Percentiles rank a stretch among this genome's conserved stretches.
Conservation (phyloP, 2,113 vertebrate species). For the Pristiophorus japonicus region DNA sequence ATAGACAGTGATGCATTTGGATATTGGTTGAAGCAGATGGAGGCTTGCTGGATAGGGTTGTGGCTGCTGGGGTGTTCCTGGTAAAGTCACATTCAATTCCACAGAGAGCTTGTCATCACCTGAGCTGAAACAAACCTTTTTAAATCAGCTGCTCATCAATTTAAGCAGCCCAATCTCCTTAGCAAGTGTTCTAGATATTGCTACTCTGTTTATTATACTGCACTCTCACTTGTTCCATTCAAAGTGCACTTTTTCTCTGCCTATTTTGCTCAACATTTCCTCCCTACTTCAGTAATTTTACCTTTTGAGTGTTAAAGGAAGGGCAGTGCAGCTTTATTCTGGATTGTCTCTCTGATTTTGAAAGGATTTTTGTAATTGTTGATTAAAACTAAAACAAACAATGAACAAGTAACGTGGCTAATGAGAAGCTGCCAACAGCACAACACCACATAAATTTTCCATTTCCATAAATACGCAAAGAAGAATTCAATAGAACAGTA, state of each 20-base stretch:
- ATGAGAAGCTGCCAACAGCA: not conserved
- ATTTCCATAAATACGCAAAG: not conserved
- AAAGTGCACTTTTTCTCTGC: not conserved
- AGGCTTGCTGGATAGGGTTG: constrained; percentile 7
- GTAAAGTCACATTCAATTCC: constrained; percentile 38
- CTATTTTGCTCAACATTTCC: not conserved
- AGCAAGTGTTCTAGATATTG: constrained; percentile 21
- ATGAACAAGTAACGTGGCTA: constrained; percentile 3
- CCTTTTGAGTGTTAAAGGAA: not conserved
- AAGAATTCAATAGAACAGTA: not conserved
- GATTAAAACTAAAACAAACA: not conserved
- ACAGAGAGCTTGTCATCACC: constrained; percentile 37
- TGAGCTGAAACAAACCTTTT: constrained; percentile 37
- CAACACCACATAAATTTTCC: not conserved
- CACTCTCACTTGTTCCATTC: not conserved
- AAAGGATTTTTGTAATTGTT: not conserved
- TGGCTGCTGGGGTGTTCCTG: constrained; percentile 36
- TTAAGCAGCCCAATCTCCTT: constrained; percentile 36
- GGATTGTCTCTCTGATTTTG: not conserved
- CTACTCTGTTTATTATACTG: constrained; percentile 12
- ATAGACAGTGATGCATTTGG: constrained; percentile 75
- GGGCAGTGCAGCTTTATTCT: not conserved
- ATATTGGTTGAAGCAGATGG: constrained; percentile 71
- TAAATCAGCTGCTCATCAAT: constrained; percentile 37
- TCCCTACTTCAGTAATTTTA: not conserved